Percentiles rank a stretch among this genome's conserved stretches.
These are phyloP conservation scores for Acyrthosiphon pisum DNA, from an alignment of 1,140 invertebrate species.

Conservation along the genomic window DNA sequence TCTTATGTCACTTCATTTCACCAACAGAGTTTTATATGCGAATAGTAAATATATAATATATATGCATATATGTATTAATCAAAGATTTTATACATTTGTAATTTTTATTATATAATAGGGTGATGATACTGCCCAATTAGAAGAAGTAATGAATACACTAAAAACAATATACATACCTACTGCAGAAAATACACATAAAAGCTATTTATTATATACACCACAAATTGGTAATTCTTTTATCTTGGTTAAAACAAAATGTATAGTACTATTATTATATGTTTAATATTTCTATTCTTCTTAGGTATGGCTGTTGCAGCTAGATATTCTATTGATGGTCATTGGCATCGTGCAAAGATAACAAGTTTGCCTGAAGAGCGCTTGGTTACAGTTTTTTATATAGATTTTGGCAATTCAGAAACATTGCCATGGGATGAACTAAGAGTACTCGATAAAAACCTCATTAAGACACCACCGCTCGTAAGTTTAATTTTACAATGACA, in stretches of 20 bases:
- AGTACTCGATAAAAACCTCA: conserved; percentile 61
- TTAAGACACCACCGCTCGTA: conserved; percentile 62
- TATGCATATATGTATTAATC: neutral
- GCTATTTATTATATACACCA: conserved; percentile 50
- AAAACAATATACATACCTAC: conserved; percentile 48
- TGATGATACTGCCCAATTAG: neutral
- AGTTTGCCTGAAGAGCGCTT: conserved; percentile 62
- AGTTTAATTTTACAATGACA: conserved; percentile 10
- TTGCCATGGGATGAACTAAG: conserved; percentile 62
- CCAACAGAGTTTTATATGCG: conserved; percentile 39
- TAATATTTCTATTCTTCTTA: conserved; percentile 58
- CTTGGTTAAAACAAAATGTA: neutral
- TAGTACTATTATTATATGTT: neutral
- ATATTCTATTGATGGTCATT: conserved; percentile 62
- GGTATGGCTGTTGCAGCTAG: conserved; percentile 65
- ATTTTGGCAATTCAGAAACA: conserved; percentile 64
- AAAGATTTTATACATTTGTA: neutral
- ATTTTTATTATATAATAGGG: neutral
- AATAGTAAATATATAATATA: conserved; percentile 8
- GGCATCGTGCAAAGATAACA: conserved; percentile 65
- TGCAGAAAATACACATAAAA: conserved; percentile 47
- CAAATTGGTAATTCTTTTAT: conserved; percentile 44
- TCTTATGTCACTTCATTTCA: conserved; percentile 27
- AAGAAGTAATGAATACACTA: neutral
- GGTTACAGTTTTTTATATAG: conserved; percentile 66